Evolutionary conservation across 37 sponge, comb jelly and placozoan species (phyloP), one percentile per base, ranked within the genome.

Genomic region (Trichoplax adhaerens): DNA sequence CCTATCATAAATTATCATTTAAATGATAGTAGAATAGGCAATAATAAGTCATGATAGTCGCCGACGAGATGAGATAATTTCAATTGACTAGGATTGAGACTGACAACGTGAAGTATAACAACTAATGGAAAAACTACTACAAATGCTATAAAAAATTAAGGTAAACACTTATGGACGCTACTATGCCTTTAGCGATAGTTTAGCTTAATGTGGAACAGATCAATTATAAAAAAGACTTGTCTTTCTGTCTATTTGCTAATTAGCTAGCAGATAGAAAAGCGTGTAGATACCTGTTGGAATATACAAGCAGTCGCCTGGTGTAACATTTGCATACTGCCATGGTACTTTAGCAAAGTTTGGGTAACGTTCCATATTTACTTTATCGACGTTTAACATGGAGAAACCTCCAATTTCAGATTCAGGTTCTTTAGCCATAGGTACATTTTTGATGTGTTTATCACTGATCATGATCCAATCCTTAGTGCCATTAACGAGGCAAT

Each of bases 401-500:
- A 29, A 29, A 29, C 29, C 29, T 29, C 29, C 29, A 29, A 29
- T 29, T 29, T 29, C 29, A 29, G 29, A 29, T 29, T 29, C 29
- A 29, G 29, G 29, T 29, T 29, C 29, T 29, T 29, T 29, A 29
- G 29, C 29, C 61, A 62, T 52, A 48, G 56, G 63, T 6, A 71
- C 29, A 7, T 60, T 71, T 10, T 71, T 63, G 6, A 5, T 56
- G 6, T 71, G 29, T 5, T 71, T 5, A n/a, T 58, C 46, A 5
- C 5, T 58, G 29, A 71, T 71, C 72, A 71, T 57, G 6, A 71
- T 57, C 72, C 72, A 71, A 10, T 71, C 72, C 64, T 71, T 71
- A 47, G 72, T 71, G 8, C 72, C 72, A n/a, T 71, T 71, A 63
- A 29, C 6, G 5, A 52, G 64, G 64, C 72, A 71, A 50, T 71